Evolutionary conservation across 2,797 vertebrate genomes (phyloP).

Genomic region (Sebastes umbrosus): DNA sequence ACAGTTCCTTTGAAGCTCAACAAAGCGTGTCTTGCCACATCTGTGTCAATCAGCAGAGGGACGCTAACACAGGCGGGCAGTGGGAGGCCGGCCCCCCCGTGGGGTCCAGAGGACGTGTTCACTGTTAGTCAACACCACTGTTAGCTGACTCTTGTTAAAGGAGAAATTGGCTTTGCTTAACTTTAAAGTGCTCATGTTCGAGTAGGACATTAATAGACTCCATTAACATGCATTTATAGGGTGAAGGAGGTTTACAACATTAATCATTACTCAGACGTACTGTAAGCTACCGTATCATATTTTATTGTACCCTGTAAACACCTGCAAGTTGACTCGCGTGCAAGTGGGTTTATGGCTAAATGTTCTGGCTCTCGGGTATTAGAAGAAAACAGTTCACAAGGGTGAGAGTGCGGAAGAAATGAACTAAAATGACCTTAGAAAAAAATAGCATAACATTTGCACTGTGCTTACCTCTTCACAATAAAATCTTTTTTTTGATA

Average conservation of each 20-base stretch:
- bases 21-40: slow-evolving; percentile 69
- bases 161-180: background rate
- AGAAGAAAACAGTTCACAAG: background rate
- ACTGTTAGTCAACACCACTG: slow-evolving; percentile 6
- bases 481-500: background rate
- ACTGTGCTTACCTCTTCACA: background rate
- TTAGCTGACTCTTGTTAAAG: background rate
- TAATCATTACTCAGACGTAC: background rate
- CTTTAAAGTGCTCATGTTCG: background rate
- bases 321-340: slow-evolving; percentile 11
- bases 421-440: background rate
- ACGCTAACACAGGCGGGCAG: slow-evolving; percentile 40
- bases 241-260: background rate
- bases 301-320: slow-evolving; percentile 51
- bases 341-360: slow-evolving; percentile 1
- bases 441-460: background rate
- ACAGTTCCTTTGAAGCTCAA: slow-evolving; percentile 79
- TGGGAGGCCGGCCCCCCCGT: background rate
- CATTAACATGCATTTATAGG: background rate
- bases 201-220: background rate
- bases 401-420: background rate
- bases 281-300: background rate
- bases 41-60: slow-evolving; percentile 71
- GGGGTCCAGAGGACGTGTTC: slow-evolving; percentile 9
- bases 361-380: background rate